Conservation (phyloP, 2,113 vertebrate species). For the Lamprotornis superbus region DNA sequence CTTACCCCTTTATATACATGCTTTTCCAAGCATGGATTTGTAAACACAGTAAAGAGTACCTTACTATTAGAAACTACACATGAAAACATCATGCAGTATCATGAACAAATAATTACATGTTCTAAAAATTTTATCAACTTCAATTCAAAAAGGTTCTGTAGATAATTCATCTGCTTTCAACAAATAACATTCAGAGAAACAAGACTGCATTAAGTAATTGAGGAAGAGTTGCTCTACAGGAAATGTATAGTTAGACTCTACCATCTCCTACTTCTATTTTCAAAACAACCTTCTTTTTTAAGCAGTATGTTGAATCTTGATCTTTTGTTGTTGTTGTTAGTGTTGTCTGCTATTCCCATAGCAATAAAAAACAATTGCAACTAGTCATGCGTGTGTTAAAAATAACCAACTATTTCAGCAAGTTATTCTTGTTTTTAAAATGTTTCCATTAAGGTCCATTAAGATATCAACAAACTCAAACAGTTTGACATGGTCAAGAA, state of each 20-base stretch:
- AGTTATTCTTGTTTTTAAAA: not conserved
- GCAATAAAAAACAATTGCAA: not conserved
- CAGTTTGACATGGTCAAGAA: not conserved
- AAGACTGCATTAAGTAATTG: not conserved
- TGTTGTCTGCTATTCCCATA: not conserved
- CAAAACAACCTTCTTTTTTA: not conserved
- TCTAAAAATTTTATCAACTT: not conserved
- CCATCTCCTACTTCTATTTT: constrained; percentile 3
- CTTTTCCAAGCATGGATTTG: not conserved
- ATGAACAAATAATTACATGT: not conserved
- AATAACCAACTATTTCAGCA: constrained; percentile 12
- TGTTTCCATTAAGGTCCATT: not conserved
- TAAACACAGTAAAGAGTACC: not conserved
- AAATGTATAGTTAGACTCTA: not conserved
- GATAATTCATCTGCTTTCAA: not conserved
- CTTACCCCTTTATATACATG: rapidly evolving
- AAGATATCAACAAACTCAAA: not conserved
- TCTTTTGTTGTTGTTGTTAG: not conserved
- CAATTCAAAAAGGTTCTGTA: not conserved
- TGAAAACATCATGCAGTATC: not conserved
- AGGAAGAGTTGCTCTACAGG: not conserved
- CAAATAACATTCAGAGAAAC: not conserved
- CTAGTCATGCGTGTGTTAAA: not conserved
- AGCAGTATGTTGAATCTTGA: not conserved
- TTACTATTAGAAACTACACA: not conserved